Evolutionary conservation across 2,113 vertebrate species (phyloP).

Genomic region (Eulemur macaco): DNA sequence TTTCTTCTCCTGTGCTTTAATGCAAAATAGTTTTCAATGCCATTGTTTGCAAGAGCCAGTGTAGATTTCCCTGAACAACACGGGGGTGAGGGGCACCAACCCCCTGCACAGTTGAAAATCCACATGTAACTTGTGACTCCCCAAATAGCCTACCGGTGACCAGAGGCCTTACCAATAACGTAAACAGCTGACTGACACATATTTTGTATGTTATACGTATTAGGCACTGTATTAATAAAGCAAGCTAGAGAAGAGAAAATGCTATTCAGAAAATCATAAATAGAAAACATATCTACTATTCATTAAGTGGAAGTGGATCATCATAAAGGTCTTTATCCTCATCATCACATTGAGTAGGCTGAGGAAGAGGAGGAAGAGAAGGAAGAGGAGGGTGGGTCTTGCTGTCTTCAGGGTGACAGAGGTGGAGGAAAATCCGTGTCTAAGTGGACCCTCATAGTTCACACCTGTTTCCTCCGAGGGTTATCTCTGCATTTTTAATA

Average conservation of each 20-base stretch:
- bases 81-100: background rate
- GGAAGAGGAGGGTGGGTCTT: background rate
- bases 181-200: background rate
- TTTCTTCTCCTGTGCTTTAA: constrained; percentile 60
- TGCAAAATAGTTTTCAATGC: background rate
- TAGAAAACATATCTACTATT: background rate
- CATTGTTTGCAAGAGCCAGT: background rate
- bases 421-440: background rate
- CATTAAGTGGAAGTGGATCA: background rate
- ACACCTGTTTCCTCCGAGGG: background rate
- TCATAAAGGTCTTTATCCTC: background rate
- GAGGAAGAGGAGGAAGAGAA: background rate
- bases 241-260: background rate
- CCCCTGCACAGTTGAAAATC: background rate
- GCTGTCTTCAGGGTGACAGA: background rate
- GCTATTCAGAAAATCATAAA: background rate
- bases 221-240: background rate
- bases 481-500: background rate
- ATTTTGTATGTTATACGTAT: background rate
- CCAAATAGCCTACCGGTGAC: background rate
- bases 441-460: background rate
- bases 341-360: background rate
- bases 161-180: background rate
- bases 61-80: background rate
- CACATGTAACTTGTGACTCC: background rate